Percentiles rank a stretch among this genome's conserved stretches.
These are phyloP conservation scores for Peromyscus nudipes DNA, from an alignment of 2,797 vertebrate genomes.

Conservation along the genomic window DNA sequence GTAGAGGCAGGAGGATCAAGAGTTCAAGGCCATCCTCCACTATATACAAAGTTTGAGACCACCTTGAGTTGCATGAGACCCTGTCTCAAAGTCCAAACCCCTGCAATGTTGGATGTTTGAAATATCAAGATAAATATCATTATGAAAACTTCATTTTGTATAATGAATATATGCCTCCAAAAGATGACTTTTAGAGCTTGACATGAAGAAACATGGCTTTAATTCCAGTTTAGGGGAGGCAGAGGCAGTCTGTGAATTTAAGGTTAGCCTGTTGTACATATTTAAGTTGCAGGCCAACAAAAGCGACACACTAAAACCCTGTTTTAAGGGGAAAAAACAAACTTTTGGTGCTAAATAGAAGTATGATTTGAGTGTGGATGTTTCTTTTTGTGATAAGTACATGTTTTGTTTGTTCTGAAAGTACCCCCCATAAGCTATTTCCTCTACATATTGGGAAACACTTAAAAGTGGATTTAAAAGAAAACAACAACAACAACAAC, in stretches of 20 bases:
- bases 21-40: background rate
- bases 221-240: background rate
- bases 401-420: constrained; percentile 25
- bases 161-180: background rate
- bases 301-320: background rate
- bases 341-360: background rate
- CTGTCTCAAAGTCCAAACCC: background rate
- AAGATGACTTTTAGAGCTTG: background rate
- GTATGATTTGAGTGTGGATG: background rate
- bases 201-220: background rate
- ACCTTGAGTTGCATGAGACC: background rate
- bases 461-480: background rate
- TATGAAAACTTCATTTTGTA: background rate
- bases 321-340: background rate
- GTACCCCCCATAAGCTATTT: background rate
- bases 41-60: background rate
- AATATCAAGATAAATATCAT: background rate
- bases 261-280: background rate
- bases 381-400: constrained; percentile 3
- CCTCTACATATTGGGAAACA: background rate
- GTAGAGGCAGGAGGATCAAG: background rate
- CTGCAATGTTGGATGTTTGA: background rate
- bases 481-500: background rate
- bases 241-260: background rate
- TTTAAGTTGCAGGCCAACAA: background rate